phyloP scores from a whole-genome alignment of 2,797 vertebrate species.

The Sciaenops ocellatus region DNA sequence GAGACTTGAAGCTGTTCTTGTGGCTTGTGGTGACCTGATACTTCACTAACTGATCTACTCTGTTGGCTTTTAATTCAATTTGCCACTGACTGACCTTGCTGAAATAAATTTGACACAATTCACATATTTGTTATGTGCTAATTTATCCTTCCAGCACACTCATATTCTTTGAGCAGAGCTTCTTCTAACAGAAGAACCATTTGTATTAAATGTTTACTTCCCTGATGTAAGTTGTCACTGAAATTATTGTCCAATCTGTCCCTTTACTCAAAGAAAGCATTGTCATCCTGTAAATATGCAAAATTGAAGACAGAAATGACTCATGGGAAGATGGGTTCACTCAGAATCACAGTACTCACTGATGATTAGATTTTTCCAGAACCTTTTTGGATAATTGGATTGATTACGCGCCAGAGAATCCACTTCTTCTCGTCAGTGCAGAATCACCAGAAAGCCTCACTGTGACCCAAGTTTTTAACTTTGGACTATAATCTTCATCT shows the following conservation, averaged over 20 bases:
- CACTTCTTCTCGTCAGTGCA: constrained; percentile 7
- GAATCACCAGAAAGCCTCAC: constrained; percentile 1
- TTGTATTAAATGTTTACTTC: not conserved
- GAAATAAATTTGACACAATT: not conserved
- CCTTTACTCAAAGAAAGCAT: constrained; percentile 18
- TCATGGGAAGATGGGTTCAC: constrained; percentile 29
- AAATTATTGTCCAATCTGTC: constrained; percentile 4
- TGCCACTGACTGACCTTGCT: not conserved
- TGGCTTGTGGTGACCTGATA: no score
- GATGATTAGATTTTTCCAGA: constrained; percentile 55
- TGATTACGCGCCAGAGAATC: constrained; percentile 54
- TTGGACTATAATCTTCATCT: not conserved
- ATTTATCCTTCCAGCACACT: not conserved
- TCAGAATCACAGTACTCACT: constrained; percentile 31
- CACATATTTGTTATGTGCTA: not conserved
- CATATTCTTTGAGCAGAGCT: not conserved
- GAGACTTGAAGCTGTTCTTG: not conserved
- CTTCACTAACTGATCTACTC: not conserved
- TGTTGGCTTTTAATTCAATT: not conserved
- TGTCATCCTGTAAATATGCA: constrained; percentile 33
- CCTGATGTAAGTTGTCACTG: not conserved
- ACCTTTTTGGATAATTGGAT: constrained; percentile 65
- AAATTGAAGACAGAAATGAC: constrained; percentile 37
- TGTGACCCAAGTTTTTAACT: constrained; percentile 9
- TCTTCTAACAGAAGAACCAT: not conserved